These are phyloP conservation scores for Echeneis naucrates DNA, from an alignment of 2,797 vertebrate genomes.

Conservation along the genomic window DNA sequence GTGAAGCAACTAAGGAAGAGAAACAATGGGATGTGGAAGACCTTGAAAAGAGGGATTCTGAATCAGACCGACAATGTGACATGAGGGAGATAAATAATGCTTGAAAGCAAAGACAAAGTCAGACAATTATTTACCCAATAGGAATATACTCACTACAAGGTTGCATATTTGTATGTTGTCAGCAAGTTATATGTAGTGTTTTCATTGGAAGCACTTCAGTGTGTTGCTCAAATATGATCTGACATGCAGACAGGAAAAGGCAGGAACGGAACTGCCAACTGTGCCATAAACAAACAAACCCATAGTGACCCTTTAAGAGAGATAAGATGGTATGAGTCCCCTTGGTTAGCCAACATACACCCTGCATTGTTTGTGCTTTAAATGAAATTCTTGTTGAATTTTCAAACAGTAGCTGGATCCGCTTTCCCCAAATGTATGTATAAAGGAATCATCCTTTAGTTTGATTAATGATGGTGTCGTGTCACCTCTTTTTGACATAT, in stretches of 20 bases:
- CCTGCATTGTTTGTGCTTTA: neutral
- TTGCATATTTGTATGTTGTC: neutral
- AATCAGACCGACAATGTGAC: slow-evolving; percentile 41
- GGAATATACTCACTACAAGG: slow-evolving; percentile 8
- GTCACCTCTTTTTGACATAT: neutral
- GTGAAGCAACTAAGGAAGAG: slow-evolving; percentile 40
- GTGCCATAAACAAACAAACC: neutral
- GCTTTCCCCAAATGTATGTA: neutral
- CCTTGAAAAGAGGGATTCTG: slow-evolving; percentile 43
- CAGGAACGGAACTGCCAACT: neutral
- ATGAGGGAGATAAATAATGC: slow-evolving; percentile 34
- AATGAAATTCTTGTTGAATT: neutral
- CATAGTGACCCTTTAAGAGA: neutral
- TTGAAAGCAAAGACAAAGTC: slow-evolving; percentile 32
- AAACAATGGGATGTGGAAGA: slow-evolving; percentile 47
- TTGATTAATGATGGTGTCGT: neutral
- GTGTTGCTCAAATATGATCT: neutral
- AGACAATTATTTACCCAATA: slow-evolving; percentile 14
- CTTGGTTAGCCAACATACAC: neutral
- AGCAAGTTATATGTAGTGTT: neutral
- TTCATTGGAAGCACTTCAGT: neutral
- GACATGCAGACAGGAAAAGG: neutral
- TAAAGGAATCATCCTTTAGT: neutral
- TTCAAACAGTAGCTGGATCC: neutral
- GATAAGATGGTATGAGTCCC: neutral